A percentile compares a stretch with the other conserved stretches of the same genome.
Conservation (phyloP, 2,888 invertebrate genomes). For the Chrysolina haemoptera region DNA sequence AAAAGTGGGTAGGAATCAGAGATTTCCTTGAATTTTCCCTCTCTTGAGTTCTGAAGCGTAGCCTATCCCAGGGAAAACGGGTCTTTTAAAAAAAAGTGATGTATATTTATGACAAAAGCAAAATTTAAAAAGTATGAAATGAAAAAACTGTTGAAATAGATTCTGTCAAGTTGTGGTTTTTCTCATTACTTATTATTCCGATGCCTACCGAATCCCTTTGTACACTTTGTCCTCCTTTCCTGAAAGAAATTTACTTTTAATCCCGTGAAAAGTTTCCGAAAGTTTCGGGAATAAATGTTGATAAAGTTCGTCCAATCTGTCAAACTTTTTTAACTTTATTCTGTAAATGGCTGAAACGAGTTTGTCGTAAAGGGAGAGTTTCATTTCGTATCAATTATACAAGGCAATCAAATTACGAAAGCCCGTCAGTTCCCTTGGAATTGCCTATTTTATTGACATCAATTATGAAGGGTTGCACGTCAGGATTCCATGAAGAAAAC, state of each 20-base stretch:
- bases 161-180: neutral
- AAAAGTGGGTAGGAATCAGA: too few species aligned
- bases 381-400: slow-evolving; percentile 62
- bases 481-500: slow-evolving; percentile 1
- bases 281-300: slow-evolving; percentile 58
- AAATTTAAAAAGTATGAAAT: neutral
- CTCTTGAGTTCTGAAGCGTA: too few species aligned
- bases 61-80: too few species aligned
- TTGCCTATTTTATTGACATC: slow-evolving; percentile 38
- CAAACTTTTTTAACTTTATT: slow-evolving; percentile 63
- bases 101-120: too few species aligned
- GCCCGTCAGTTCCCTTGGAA: slow-evolving; percentile 30
- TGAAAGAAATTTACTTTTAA: slow-evolving; percentile 58
- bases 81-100: too few species aligned
- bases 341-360: slow-evolving; percentile 55
- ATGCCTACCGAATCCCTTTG: slow-evolving; percentile 4
- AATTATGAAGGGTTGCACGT: slow-evolving; percentile 4
- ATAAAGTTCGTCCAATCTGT: slow-evolving; percentile 60
- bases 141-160: neutral
- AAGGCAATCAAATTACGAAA: slow-evolving; percentile 54
- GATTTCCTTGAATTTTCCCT: too few species aligned
- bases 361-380: slow-evolving; percentile 58
- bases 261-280: slow-evolving; percentile 49
- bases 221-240: slow-evolving; percentile 30
- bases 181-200: neutral